Evolutionary conservation across 2,113 vertebrate genomes (phyloP), one percentile per base, ranked within the genome.

Genomic region (Phainopepla nitens): DNA sequence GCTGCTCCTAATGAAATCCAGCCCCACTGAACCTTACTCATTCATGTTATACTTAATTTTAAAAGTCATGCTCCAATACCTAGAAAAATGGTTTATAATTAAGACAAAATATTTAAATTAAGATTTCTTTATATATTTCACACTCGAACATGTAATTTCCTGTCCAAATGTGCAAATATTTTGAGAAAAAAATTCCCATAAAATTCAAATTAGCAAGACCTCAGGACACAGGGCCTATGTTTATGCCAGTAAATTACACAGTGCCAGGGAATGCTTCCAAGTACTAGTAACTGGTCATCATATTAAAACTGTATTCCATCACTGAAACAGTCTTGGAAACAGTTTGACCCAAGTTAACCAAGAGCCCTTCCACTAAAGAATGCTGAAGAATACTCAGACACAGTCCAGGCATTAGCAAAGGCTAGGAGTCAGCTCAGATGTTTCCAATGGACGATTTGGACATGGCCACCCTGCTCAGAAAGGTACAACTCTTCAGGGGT

Each of bases 131-230:
- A n/a, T 16, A 6, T 36, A 88, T 73, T 76, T 88, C 25, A 65
- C 12, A n/a, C 4, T 76, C 50, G 80, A 88, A 82, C 25, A 36
- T 33, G 5, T 15, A 31, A 51, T 72, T 61, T 83, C 61, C 54
- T 51, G n/a, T 33, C 45, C 71, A 85, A 94, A 93, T 36, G n/a
- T 56, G 7, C 41, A 87, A 72, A 65, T 53, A 69, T 76, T 97
- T 76, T 0, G 2, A 57, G 36, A 80, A 94, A 45, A 36, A 82
- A 79, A 49, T 61, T 57, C 36, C 50, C 54, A 88, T 70, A 77
- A 85, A 93, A 93, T 66, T 93, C 44, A 89, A 82, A 92, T 90
- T 45, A 95, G 41, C 28, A 80, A 77, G 78, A 64, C 53, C 29
- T 89, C 58, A 44, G 36, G 65, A 73, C 61, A 64, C 0, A 15